Evolutionary conservation across 2,113 vertebrate genomes (phyloP).

Genomic region (Siniperca knerii): DNA sequence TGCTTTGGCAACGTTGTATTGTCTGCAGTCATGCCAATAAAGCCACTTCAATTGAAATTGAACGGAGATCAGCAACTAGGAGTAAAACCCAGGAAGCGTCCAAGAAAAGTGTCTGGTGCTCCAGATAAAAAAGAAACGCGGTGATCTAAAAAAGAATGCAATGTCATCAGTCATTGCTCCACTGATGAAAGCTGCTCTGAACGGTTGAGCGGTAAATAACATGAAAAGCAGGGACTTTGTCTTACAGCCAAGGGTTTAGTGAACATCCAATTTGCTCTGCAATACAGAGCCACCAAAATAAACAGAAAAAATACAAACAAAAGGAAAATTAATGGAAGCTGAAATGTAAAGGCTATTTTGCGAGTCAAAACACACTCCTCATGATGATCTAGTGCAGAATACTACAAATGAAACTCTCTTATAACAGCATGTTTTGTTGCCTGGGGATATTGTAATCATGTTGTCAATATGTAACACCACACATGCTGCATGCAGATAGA

Average conservation of each 20-base stretch:
- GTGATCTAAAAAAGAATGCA: neutral
- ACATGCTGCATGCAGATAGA: neutral
- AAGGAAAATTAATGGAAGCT: neutral
- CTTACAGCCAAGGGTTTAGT: neutral
- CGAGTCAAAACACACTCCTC: neutral
- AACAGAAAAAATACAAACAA: neutral
- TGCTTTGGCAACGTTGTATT: too few relatives aligned
- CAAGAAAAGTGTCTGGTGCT: too few relatives aligned
- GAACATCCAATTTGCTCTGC: neutral
- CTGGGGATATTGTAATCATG: neutral
- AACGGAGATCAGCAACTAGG: too few relatives aligned
- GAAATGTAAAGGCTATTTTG: neutral
- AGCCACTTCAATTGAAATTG: too few relatives aligned
- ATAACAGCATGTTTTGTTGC: neutral
- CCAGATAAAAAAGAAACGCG: too few relatives aligned
- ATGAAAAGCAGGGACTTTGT: neutral
- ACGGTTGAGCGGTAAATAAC: neutral
- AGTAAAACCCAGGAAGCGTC: too few relatives aligned
- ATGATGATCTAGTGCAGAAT: neutral
- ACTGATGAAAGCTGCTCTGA: slow-evolving; percentile 21
- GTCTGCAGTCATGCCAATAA: too few relatives aligned
- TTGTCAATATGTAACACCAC: slow-evolving; percentile 1
- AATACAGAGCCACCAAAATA: neutral
- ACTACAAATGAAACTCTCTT: neutral
- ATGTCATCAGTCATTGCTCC: neutral